These are phyloP conservation scores for Helostoma temminkii DNA, from an alignment of 2,797 vertebrate genomes.

Conservation along the genomic window DNA sequence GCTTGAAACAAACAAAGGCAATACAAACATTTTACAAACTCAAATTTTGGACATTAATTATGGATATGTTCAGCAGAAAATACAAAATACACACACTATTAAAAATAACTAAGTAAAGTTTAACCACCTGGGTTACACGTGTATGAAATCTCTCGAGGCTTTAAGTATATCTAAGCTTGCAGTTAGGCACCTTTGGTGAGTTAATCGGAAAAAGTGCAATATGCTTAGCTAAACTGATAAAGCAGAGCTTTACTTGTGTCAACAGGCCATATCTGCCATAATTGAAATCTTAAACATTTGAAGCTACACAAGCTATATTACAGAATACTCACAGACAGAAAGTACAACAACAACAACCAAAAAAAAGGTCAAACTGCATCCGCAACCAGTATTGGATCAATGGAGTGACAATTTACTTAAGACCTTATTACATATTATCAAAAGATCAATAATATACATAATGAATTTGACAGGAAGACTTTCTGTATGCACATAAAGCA, in stretches of 20 bases:
- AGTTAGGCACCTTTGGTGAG: conserved; percentile 48
- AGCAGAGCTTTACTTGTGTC: conserved; percentile 32
- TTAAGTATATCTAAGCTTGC: conserved; percentile 15
- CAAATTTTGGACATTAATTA: conserved; percentile 6
- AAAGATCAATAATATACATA: conserved; percentile 1
- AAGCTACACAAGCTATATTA: conserved; percentile 12
- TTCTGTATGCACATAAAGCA: conserved; percentile 14
- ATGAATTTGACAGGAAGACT: conserved; percentile 23
- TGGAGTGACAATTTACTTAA: neutral
- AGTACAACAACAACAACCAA: neutral
- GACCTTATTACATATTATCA: conserved; percentile 21
- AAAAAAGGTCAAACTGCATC: conserved; percentile 14
- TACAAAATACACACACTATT: conserved; percentile 1
- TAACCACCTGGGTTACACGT: conserved; percentile 22
- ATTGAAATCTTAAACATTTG: conserved; percentile 11
- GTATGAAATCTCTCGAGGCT: conserved; percentile 53
- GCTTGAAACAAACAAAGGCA: conserved; percentile 20
- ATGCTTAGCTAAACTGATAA: conserved; percentile 36
- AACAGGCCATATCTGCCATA: conserved; percentile 12
- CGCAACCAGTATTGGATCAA: conserved; percentile 4
- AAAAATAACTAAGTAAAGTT: conserved; percentile 27
- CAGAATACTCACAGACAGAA: conserved; percentile 13
- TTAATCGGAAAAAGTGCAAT: conserved; percentile 47
- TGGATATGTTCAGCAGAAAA: conserved; percentile 3
- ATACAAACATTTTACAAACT: conserved; percentile 14